These are phyloP conservation scores for Drosophila sproati DNA, from an alignment of 1,140 invertebrate genomes.

Conservation along the genomic window DNA sequence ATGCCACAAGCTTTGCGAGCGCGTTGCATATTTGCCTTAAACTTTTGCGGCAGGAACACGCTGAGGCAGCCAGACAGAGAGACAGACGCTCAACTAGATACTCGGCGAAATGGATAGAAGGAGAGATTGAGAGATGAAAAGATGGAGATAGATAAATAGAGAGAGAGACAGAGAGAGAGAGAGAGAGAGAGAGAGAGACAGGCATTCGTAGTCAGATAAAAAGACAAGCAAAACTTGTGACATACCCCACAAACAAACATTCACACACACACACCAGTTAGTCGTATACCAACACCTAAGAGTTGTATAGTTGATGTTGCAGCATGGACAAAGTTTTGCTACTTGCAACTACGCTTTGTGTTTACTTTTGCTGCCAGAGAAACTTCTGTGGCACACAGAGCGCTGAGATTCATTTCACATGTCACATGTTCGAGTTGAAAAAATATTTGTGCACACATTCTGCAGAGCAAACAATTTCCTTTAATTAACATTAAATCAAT, in stretches of 20 bases:
- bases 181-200: constrained; percentile 8
- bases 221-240: constrained; percentile 75
- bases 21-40: constrained; percentile 76
- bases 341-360: constrained; percentile 44
- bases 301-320: constrained; percentile 34
- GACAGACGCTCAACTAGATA: constrained; percentile 19
- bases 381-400: constrained; percentile 39
- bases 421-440: constrained; percentile 32
- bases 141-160: neutral
- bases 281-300: constrained; percentile 42
- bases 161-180: constrained; percentile 7
- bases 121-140: neutral
- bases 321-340: constrained; percentile 41
- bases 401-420: constrained; percentile 67
- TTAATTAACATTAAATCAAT: constrained; percentile 73
- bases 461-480: constrained; percentile 52
- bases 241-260: constrained; percentile 56
- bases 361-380: constrained; percentile 56
- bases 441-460: constrained; percentile 57
- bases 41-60: constrained; percentile 70
- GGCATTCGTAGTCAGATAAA: constrained; percentile 46
- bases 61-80: constrained; percentile 27
- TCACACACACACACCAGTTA: constrained; percentile 1
- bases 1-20: constrained; percentile 68
- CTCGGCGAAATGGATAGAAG: neutral